These are phyloP conservation scores for Petrocephalus zakoni DNA, from an alignment of 2,113 vertebrate genomes.

Conservation along the genomic window DNA sequence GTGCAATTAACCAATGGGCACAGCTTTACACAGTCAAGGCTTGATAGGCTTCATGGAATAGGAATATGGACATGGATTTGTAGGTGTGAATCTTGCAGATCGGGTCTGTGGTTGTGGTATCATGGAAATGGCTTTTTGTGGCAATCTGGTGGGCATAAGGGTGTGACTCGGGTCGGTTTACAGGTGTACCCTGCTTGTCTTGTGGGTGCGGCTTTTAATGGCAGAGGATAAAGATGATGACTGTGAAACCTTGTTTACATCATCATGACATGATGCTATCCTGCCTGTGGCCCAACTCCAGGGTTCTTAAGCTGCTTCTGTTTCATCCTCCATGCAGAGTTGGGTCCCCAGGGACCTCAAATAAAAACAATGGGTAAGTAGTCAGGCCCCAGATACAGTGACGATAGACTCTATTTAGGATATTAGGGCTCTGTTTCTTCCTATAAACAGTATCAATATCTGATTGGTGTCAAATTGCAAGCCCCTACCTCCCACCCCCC, in stretches of 20 bases:
- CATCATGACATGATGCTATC: background rate
- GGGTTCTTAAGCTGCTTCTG: background rate
- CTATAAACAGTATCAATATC: constrained; percentile 9
- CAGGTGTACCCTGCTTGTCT: background rate
- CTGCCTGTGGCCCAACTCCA: background rate
- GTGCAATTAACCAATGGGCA: too few relatives aligned
- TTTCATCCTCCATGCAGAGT: background rate
- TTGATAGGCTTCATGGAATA: background rate
- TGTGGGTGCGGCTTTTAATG: background rate
- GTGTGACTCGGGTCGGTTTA: background rate
- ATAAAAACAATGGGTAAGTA: background rate
- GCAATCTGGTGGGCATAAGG: background rate
- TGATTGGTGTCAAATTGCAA: background rate
- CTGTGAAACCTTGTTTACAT: background rate
- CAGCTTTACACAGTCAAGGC: background rate
- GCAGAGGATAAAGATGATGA: background rate
- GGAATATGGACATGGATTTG: background rate
- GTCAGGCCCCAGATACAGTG: background rate
- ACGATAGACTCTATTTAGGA: background rate
- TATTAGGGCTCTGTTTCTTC: constrained; percentile 2
- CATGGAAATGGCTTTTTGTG: background rate
- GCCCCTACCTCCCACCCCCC: background rate
- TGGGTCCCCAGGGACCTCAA: background rate
- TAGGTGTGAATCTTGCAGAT: background rate
- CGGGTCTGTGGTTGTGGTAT: background rate